These are phyloP conservation scores for Axea sp. DNA, from an alignment of 2,888 invertebrate genomes.

Conservation along the genomic window DNA sequence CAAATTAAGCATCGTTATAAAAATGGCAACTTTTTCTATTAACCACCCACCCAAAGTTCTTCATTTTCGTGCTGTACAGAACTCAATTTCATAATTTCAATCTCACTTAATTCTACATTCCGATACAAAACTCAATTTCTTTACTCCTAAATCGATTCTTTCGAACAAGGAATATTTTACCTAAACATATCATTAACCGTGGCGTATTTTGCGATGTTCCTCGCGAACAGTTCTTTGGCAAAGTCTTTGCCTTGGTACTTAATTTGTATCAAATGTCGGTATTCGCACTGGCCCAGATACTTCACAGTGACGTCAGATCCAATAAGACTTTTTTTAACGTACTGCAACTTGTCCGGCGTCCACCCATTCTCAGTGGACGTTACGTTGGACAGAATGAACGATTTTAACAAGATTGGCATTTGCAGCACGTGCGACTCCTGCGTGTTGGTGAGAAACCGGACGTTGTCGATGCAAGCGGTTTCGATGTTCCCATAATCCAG, in stretches of 20 bases:
- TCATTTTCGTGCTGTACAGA: no score
- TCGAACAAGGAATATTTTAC: no score
- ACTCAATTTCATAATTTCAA: no score
- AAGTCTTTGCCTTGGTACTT: constrained; percentile 67
- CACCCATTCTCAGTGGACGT: constrained; percentile 2
- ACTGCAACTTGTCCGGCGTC: constrained; percentile 27
- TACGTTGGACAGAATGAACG: constrained; percentile 16
- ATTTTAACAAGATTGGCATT: constrained; percentile 24
- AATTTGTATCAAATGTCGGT: constrained; percentile 68
- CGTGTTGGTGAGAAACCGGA: constrained; percentile 12
- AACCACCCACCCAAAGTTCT: no score
- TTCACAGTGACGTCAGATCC: constrained; percentile 6
- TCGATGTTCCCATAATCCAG: constrained; percentile 45
- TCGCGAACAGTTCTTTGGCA: constrained; percentile 65
- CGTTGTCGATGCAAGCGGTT: constrained; percentile 23
- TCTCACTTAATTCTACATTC: no score
- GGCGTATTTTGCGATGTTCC: constrained; percentile 66
- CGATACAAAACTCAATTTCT: no score
- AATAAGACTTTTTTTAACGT: constrained; percentile 11
- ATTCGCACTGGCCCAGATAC: constrained; percentile 36
- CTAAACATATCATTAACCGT: constrained; percentile 66
- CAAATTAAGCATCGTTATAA: no score
- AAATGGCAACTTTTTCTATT: no score
- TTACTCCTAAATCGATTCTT: no score
- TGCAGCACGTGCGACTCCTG: constrained; percentile 17